Percentiles rank a stretch among this genome's conserved stretches.
phyloP scores from a whole-genome alignment of 2,888 invertebrate genomes.

The Melieria picta region DNA sequence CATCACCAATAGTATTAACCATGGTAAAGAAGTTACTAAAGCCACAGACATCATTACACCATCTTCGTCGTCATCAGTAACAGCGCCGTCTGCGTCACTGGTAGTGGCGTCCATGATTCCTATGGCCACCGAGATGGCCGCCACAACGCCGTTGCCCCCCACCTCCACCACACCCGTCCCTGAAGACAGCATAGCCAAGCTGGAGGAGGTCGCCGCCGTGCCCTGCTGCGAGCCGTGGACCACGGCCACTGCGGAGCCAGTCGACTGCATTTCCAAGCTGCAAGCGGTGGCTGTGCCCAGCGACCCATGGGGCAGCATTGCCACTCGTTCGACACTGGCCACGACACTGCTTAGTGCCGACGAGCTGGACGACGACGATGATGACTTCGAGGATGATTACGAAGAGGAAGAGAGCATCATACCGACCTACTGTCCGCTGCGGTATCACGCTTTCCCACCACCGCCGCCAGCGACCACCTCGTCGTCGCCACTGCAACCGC shows the following conservation, averaged over 20 bases:
- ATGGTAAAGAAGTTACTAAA: conserved; percentile 41
- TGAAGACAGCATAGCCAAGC: conserved; percentile 64
- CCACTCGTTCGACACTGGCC: conserved; percentile 64
- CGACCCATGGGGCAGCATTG: conserved; percentile 69
- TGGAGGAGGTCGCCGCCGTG: conserved; percentile 65
- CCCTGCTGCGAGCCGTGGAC: conserved; percentile 63
- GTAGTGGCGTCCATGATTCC: conserved; percentile 39
- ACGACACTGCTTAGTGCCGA: conserved; percentile 64
- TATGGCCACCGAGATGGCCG: conserved; percentile 48
- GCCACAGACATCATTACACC: conserved; percentile 5
- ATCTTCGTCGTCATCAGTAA: conserved; percentile 28
- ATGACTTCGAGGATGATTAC: conserved; percentile 66
- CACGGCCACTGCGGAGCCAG: conserved; percentile 57
- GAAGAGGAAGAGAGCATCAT: conserved; percentile 66
- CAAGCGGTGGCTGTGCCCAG: conserved; percentile 78
- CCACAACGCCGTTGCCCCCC: conserved; percentile 54
- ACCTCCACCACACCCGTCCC: conserved; percentile 58
- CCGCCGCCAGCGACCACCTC: conserved; percentile 46
- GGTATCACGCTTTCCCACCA: conserved; percentile 59
- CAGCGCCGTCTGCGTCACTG: conserved; percentile 40
- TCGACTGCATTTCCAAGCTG: conserved; percentile 73
- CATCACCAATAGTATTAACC: conserved; percentile 35
- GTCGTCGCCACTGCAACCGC: conserved; percentile 46
- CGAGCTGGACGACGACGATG: conserved; percentile 65
- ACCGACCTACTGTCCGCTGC: conserved; percentile 64